These are phyloP conservation scores for Gallinago stenura DNA, from an alignment of 2,797 vertebrate species.

Conservation along the genomic window DNA sequence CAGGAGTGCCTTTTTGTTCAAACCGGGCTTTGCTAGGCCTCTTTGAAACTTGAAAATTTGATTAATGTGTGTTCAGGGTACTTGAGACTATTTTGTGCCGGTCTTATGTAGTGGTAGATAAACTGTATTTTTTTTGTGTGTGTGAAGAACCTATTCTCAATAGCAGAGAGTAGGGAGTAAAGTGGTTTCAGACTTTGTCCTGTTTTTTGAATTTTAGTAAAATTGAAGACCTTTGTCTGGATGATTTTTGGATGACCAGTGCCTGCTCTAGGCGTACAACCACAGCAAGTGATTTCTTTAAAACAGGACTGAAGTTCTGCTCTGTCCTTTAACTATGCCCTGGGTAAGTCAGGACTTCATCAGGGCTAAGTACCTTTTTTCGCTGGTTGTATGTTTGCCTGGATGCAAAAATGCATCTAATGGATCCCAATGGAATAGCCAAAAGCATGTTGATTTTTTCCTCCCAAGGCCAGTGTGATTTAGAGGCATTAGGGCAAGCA, in stretches of 20 bases:
- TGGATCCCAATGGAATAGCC: not conserved
- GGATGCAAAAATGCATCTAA: not conserved
- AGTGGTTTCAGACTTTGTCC: not conserved
- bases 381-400: not conserved
- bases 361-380: not conserved
- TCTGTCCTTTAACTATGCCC: not conserved
- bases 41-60: not conserved
- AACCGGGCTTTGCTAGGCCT: not conserved
- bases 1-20: not conserved
- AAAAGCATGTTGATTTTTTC: not conserved
- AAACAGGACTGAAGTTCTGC: not conserved
- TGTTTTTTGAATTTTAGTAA: not conserved
- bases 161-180: not conserved
- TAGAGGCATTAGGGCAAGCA: not conserved
- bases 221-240: not conserved
- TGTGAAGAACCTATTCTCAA: not conserved
- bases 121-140: not conserved
- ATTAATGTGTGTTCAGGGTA: not conserved
- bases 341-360: not conserved
- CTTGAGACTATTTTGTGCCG: not conserved
- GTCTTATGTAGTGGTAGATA: not conserved
- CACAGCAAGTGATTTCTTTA: not conserved
- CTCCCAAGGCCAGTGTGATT: not conserved
- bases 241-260: not conserved
- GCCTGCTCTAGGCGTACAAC: not conserved